These are phyloP conservation scores for Drosophila mayri DNA, from an alignment of 1,140 invertebrate species.

Conservation along the genomic window DNA sequence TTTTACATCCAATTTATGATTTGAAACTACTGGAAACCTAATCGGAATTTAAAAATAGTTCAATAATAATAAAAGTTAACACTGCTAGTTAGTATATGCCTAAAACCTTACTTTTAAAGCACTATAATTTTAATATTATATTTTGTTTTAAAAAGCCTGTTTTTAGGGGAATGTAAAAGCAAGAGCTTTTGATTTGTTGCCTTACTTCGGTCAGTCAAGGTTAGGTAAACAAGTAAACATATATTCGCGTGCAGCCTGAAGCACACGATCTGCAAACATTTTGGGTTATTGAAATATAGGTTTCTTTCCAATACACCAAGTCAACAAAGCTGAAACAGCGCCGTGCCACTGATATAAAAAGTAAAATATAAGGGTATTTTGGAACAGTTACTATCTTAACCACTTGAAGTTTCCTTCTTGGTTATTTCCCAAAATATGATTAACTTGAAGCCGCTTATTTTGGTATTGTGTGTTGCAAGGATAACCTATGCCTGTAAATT, in stretches of 20 bases:
- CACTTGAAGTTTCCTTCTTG: neutral
- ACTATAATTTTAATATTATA: neutral
- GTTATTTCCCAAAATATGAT: conserved; percentile 4
- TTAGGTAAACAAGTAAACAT: conserved; percentile 26
- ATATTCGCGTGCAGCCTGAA: conserved; percentile 4
- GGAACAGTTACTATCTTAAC: conserved; percentile 7
- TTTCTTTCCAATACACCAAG: neutral
- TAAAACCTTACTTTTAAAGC: conserved; percentile 1
- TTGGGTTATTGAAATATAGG: neutral
- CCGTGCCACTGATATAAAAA: conserved; percentile 20
- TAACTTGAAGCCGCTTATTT: neutral
- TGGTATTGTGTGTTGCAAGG: conserved; percentile 1
- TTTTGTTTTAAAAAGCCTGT: neutral
- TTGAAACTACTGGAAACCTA: no score
- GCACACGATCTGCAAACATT: conserved; percentile 40
- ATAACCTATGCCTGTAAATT: neutral
- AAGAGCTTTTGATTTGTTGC: conserved; percentile 6
- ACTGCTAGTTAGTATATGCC: neutral
- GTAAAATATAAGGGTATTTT: neutral
- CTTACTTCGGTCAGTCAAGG: conserved; percentile 17
- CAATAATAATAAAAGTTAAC: no score
- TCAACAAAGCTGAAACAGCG: conserved; percentile 24
- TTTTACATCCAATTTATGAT: no score
- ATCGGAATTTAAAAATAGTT: no score
- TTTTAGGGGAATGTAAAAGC: conserved; percentile 1